phyloP scores from a whole-genome alignment of 1,140 invertebrate species.

The Caenorhabditis inopinata region DNA sequence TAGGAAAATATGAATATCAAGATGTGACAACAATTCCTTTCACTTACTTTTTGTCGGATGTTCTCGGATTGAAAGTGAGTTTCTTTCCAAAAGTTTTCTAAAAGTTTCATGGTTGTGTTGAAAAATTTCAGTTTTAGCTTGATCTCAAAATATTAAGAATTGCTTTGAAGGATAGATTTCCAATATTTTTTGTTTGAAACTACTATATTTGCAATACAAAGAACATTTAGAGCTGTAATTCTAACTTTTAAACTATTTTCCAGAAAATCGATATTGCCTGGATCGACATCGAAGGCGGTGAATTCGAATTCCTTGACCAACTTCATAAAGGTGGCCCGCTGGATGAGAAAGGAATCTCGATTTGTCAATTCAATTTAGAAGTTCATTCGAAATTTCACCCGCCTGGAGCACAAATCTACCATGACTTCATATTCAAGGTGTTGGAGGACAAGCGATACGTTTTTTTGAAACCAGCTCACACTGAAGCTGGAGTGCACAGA shows the following conservation, averaged over 20 bases:
- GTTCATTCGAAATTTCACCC: conserved; percentile 16
- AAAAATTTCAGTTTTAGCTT: too few relatives aligned
- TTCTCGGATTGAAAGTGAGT: not conserved
- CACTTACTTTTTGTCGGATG: conserved; percentile 1
- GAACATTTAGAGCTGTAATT: not conserved
- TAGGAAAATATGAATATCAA: not conserved
- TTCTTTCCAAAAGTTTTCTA: too few relatives aligned
- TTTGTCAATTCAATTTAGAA: conserved; percentile 11
- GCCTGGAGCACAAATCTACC: not conserved
- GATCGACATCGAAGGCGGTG: not conserved
- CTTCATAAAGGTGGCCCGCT: not conserved
- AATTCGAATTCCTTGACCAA: not conserved
- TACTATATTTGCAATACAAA: too few relatives aligned
- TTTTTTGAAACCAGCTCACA: not conserved
- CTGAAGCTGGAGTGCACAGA: not conserved
- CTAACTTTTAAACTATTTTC: not conserved
- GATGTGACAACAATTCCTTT: not conserved
- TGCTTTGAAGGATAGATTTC: too few relatives aligned
- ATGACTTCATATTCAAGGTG: not conserved
- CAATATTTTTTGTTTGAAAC: too few relatives aligned
- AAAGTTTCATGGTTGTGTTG: too few relatives aligned
- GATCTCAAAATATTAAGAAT: too few relatives aligned
- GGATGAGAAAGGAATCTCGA: conserved; percentile 6
- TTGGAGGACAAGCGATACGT: conserved; percentile 10
- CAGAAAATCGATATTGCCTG: not conserved